These are phyloP conservation scores for Lycodopsis pacificus DNA, from an alignment of 2,797 vertebrate species.

Conservation along the genomic window DNA sequence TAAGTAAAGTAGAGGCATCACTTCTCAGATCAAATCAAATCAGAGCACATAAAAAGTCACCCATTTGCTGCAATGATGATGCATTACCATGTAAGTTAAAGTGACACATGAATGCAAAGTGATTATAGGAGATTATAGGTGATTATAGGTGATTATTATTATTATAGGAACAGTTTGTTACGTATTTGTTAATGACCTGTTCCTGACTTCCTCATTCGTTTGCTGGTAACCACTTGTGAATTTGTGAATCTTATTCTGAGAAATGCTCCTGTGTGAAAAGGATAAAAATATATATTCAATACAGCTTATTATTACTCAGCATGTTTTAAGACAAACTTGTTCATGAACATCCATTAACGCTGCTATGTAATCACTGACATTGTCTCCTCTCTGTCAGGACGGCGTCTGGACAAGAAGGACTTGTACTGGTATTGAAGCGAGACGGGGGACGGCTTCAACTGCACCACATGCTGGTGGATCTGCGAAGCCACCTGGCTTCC, in stretches of 20 bases:
- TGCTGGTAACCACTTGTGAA: not conserved
- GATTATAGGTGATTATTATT: too few relatives aligned
- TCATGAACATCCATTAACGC: not conserved
- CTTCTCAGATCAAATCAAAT: not conserved
- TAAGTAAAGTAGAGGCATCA: not conserved
- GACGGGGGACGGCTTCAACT: not conserved
- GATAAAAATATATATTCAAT: not conserved
- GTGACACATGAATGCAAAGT: not conserved
- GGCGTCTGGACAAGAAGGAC: slow-evolving; percentile 83
- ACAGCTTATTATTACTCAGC: not conserved
- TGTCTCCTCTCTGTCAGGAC: slow-evolving; percentile 78
- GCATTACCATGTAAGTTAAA: not conserved
- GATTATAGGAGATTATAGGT: too few relatives aligned
- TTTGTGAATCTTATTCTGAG: not conserved
- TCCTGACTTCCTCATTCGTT: not conserved
- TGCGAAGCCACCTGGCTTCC: not conserved
- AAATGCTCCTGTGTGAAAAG: not conserved
- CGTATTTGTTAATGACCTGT: not conserved
- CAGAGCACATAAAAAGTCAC: not conserved
- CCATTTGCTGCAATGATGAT: not conserved
- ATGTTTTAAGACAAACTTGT: not conserved
- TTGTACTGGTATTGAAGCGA: slow-evolving; percentile 85
- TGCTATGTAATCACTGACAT: not conserved
- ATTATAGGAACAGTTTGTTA: not conserved
- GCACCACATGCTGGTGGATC: not conserved